Evolutionary conservation across 2,888 invertebrate genomes (phyloP), one percentile per base, ranked within the genome.

Genomic region (Drosophila rubida): DNA sequence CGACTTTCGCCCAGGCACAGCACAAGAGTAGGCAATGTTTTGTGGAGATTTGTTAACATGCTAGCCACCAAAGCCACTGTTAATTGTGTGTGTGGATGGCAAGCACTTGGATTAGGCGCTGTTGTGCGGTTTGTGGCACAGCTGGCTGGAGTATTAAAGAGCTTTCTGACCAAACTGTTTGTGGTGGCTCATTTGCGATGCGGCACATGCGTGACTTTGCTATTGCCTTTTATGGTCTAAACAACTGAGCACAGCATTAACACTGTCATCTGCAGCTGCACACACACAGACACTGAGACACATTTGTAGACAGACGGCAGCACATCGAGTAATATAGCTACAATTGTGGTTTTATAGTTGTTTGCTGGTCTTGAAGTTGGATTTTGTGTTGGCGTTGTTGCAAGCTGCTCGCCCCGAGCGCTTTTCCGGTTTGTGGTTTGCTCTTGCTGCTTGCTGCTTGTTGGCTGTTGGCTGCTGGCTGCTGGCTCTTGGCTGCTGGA

Each of bases 371-470:
- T 37, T 37, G 35, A 14, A 37, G 16, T 13, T 27, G 59, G 13
- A 37, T 37, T 32, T 32, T 32, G 32, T 49, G 44, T 25, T 62
- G 54, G 39, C 46, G 41, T 64, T 37, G 14, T 44, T 69, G 53
- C 30, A 35, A n/a, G 46, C 39, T 23, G 41, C 42, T 32, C 53
- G 68, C 35, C 66, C 65, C 69, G 50, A 68, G 70, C 80, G 62
- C 82, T 83, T 86, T 83, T 83, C 82, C 86, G 80, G 86, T 83
- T 86, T 83, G 83, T 42, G 80, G 77, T 61, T 58, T 58, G 46
- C 1, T 19, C 2, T 19, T 19, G 19, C 19, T 19, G 19, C 19
- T 19, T 19, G 19, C 19, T 19, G 19, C 19, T 19, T 19, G 1
- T 7, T 25, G 32, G 6, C 16, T 11, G 9, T 5, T 25, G n/a